Base-by-base conservation (phyloP, 2,113 vertebrate genomes). In the Chunga burmeisteri region DNA sequence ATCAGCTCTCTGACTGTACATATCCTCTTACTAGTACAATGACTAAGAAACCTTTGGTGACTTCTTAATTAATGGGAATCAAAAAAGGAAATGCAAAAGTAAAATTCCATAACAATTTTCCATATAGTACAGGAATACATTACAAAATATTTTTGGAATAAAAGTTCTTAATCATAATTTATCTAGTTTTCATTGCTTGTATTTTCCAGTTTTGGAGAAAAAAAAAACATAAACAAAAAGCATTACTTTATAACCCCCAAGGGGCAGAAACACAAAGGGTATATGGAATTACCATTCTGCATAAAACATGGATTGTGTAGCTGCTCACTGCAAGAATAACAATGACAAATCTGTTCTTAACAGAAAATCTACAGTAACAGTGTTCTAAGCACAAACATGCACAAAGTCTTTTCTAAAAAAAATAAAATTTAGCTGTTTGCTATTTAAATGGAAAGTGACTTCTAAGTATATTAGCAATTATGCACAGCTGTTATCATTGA, bases 281-380 rank as follows among this genome's bases (percentile, higher is more conserved):
- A 9, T 9, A 46, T 7, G 34, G 59, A 88, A 61, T 25, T 58
- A 36, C 16, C 15, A 58, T 23, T 29, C 46, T 71, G 6, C 66
- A 81, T 27, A 88, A 77, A 81, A 90, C 1, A 0, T 4, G 44
- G 42, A 81, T 40, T 86, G 49, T 55, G 29, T 30, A 88, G 61
- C 49, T 49, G 30, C 46, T 89, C 42, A 70, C 42, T 80, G 70
- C 38, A 81, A 56, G 53, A 6, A 9, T 13, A 85, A 92, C 80
- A 94, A 95, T 55, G 52, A 73, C 56, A 91, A 88, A 91, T 93
- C 80, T 96, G 63, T 91, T 85, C 59, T 22, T 30, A 86, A 86
- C 50, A 93, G 65, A 90, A 90, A 77, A 56, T 21, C 46, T 66
- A 46, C 72, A 81, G 52, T 27, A 50, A 29, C 67, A 67, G 38